Percentiles rank a stretch among this genome's conserved stretches.
phyloP scores from a whole-genome alignment of 2,888 invertebrate species.

The Euplexia lucipara region DNA sequence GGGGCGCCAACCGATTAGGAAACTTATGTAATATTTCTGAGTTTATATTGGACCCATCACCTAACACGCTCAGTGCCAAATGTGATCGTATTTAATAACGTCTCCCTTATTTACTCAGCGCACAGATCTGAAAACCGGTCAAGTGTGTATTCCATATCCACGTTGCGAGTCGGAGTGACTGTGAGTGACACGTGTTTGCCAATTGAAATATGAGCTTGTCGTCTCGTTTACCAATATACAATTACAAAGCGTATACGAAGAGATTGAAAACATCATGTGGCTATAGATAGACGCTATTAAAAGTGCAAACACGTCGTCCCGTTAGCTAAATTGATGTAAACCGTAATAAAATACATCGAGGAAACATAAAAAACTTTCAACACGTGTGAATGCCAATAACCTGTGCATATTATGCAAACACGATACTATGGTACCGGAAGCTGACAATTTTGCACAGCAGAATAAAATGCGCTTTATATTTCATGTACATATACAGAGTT shows the following conservation, averaged over 20 bases:
- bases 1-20: constrained; percentile 19
- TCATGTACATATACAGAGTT: constrained; percentile 17
- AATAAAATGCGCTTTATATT: constrained; percentile 45
- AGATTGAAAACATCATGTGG: constrained; percentile 23
- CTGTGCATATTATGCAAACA: constrained; percentile 31
- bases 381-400: constrained; percentile 37
- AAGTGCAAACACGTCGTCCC: constrained; percentile 16
- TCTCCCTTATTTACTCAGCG: constrained; percentile 41
- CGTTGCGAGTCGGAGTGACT: constrained; percentile 15
- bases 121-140: constrained; percentile 30
- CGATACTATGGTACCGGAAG: constrained; percentile 37
- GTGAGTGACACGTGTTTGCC: constrained; percentile 31
- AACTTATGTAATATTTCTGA: constrained; percentile 23
- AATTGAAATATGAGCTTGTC: constrained; percentile 49
- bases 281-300: constrained; percentile 9
- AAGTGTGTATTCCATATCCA: constrained; percentile 38
- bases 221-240: constrained; percentile 18
- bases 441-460: constrained; percentile 23
- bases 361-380: constrained; percentile 30
- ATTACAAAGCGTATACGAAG: constrained; percentile 1
- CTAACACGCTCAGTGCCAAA: constrained; percentile 34
- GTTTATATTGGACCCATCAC: constrained; percentile 11
- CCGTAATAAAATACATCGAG: constrained; percentile 3
- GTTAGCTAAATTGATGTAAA: constrained; percentile 35
- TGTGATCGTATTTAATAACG: constrained; percentile 39